These are phyloP conservation scores for Batillaria attramentaria DNA, from an alignment of 1,140 invertebrate species.

Conservation along the genomic window DNA sequence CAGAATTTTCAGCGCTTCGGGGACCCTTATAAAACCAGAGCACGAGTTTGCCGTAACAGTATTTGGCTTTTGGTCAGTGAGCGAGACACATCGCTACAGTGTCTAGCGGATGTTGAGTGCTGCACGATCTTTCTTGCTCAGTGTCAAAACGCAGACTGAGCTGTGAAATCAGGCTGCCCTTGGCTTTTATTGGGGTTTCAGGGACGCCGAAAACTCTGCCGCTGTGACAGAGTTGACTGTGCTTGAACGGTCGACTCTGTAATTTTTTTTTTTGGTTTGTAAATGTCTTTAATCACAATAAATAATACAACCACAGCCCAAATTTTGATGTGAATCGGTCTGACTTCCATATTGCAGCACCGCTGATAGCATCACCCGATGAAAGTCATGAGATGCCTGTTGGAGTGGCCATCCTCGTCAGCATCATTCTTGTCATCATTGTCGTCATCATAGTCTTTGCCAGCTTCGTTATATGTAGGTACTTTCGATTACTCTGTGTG, in stretches of 20 bases:
- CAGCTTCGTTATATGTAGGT: constrained; percentile 12
- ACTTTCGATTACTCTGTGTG: not conserved
- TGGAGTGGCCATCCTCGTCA: not conserved
- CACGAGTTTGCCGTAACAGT: too few relatives aligned
- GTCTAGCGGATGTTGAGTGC: too few relatives aligned
- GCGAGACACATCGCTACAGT: too few relatives aligned
- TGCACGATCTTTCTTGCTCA: too few relatives aligned
- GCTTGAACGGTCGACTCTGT: not conserved
- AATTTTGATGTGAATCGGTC: not conserved
- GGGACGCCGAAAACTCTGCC: too few relatives aligned
- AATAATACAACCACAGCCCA: not conserved
- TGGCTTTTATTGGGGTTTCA: too few relatives aligned
- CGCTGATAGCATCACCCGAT: not conserved
- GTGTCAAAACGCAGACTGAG: too few relatives aligned
- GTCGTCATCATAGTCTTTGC: constrained; percentile 7
- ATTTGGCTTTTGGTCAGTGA: too few relatives aligned
- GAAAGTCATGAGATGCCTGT: not conserved
- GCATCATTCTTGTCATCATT: not conserved
- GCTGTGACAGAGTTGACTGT: too few relatives aligned
- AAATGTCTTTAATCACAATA: not conserved
- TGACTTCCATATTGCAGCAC: not conserved
- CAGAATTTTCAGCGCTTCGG: too few relatives aligned
- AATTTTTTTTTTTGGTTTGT: not conserved
- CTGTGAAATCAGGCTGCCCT: too few relatives aligned
- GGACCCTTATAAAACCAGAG: too few relatives aligned